Percentiles rank a stretch among this genome's conserved stretches.
Conservation (phyloP, 2,797 vertebrate genomes). For the Scolopax bukidnonensis region DNA sequence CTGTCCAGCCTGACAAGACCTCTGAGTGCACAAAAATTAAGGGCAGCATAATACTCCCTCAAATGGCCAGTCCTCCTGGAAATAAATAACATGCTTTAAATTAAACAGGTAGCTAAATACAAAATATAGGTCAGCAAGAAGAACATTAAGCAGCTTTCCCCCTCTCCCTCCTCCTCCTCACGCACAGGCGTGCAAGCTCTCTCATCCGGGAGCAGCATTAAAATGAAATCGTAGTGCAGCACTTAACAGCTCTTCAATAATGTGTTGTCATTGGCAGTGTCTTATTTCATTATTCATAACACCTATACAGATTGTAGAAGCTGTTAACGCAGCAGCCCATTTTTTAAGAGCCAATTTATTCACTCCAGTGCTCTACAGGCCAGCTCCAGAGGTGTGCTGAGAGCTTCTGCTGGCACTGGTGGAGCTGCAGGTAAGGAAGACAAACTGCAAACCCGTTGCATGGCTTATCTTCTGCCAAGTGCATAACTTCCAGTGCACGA, state of each 20-base stretch:
- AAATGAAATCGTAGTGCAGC: conserved; percentile 52
- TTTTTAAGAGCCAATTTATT: conserved; percentile 40
- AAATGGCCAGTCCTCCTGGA: not conserved
- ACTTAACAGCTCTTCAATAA: conserved; percentile 60
- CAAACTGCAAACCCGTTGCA: not conserved
- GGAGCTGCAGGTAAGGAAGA: not conserved
- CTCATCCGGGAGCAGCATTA: conserved; percentile 49
- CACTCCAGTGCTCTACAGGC: not conserved
- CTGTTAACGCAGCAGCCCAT: conserved; percentile 4
- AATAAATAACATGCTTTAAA: not conserved
- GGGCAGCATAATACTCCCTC: not conserved
- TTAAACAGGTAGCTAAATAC: not conserved
- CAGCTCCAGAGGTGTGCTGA: not conserved
- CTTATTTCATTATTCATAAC: conserved; percentile 56
- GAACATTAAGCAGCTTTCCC: conserved; percentile 33
- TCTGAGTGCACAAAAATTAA: not conserved
- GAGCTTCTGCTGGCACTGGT: not conserved
- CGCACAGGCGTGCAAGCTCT: not conserved
- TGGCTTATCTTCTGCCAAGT: not conserved
- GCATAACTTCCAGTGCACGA: not conserved
- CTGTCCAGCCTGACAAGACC: not conserved
- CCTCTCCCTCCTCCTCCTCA: not conserved
- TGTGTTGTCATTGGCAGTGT: conserved; percentile 2
- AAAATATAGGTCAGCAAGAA: conserved; percentile 39
- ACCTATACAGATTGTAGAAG: conserved; percentile 30